These are phyloP conservation scores for Ciconia maguari DNA, from an alignment of 2,113 vertebrate species.

Conservation along the genomic window DNA sequence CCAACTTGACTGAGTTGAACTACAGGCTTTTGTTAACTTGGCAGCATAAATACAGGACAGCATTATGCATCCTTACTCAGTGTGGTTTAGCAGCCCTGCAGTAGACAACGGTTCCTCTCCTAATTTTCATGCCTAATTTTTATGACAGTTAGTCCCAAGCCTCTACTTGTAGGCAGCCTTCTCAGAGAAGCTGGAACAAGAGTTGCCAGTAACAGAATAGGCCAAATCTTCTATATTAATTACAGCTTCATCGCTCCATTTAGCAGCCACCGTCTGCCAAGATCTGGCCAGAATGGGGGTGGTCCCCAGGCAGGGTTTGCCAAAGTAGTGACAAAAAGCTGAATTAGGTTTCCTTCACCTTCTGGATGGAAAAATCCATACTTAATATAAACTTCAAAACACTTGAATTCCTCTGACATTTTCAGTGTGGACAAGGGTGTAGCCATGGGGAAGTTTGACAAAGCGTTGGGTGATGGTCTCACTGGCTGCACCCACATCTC, in stretches of 20 bases:
- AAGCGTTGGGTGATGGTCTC: neutral
- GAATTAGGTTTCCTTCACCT: neutral
- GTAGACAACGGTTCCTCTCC: neutral
- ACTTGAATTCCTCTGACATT: neutral
- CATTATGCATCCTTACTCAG: neutral
- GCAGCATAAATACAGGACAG: neutral
- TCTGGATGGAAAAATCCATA: neutral
- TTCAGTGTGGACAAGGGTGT: neutral
- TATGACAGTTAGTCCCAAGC: neutral
- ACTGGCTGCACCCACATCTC: neutral
- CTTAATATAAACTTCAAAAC: neutral
- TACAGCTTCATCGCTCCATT: neutral
- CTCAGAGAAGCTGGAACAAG: neutral
- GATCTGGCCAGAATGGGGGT: neutral
- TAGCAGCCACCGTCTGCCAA: neutral
- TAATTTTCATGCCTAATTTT: constrained; percentile 1
- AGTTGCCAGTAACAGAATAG: neutral
- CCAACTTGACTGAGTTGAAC: neutral
- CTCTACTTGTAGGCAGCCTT: neutral
- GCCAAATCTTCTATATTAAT: neutral
- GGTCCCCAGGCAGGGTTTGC: neutral
- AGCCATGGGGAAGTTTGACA: neutral
- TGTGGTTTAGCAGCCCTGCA: neutral
- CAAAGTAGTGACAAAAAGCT: neutral
- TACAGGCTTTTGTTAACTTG: neutral